Conservation (phyloP, 2,797 vertebrate genomes). For the Rhinoraja longicauda region DNA sequence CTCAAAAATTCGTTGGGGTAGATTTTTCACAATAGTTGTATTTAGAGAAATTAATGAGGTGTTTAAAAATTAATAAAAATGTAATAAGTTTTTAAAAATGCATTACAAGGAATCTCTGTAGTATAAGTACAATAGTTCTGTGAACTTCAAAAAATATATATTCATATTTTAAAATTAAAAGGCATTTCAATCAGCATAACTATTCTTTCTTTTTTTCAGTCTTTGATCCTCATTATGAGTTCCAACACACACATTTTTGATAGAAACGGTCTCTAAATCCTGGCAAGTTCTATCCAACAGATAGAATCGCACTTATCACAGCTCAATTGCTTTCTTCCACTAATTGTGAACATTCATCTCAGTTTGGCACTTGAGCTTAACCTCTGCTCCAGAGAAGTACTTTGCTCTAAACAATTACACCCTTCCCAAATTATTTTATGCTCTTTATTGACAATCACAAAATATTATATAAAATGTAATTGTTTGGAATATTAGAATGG, state of each 20-base stretch:
- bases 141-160: neutral
- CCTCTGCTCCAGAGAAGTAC: neutral
- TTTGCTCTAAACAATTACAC: neutral
- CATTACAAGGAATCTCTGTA: neutral
- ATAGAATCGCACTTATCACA: neutral
- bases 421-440: neutral
- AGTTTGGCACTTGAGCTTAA: neutral
- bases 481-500: neutral
- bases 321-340: too few species aligned
- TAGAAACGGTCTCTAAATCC: too few species aligned
- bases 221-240: neutral
- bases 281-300: too few species aligned
- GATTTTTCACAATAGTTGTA: too few species aligned
- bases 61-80: neutral
- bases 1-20: neutral
- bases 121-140: neutral
- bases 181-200: neutral
- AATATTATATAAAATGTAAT: neutral
- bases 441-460: neutral
- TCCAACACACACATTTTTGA: neutral
- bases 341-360: neutral
- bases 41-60: too few species aligned
- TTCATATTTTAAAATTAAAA: neutral
- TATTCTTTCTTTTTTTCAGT: neutral
- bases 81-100: neutral